Evolutionary conservation across 2,888 invertebrate genomes (phyloP).

Genomic region (Microctonus brassicae): DNA sequence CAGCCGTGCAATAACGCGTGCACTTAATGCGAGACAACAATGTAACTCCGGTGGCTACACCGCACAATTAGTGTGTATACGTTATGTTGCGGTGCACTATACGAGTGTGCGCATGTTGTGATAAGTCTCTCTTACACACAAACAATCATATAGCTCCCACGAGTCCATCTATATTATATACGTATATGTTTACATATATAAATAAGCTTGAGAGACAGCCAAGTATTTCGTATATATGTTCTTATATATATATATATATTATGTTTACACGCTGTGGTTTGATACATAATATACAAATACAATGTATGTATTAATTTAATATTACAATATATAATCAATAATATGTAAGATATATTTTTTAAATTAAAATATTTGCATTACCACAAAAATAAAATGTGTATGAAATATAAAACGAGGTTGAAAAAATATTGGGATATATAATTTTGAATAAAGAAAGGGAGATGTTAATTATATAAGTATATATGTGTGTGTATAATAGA

Average conservation of each 20-base stretch:
- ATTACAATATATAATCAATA: too few relatives aligned
- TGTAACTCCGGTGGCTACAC: slow-evolving; percentile 53
- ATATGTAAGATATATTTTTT: too few relatives aligned
- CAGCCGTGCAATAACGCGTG: slow-evolving; percentile 47
- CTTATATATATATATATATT: neutral
- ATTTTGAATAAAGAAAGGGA: too few relatives aligned
- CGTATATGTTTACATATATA: too few relatives aligned
- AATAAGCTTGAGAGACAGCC: neutral
- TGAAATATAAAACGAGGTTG: too few relatives aligned
- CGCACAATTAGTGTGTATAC: slow-evolving; percentile 56
- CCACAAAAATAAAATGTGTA: too few relatives aligned
- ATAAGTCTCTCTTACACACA: neutral
- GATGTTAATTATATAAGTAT: neutral
- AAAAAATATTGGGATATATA: too few relatives aligned
- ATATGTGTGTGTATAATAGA: neutral
- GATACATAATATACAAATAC: too few relatives aligned
- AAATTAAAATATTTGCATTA: too few relatives aligned
- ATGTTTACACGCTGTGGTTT: too few relatives aligned
- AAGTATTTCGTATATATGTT: neutral
- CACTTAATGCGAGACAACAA: slow-evolving; percentile 52
- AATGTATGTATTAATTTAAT: too few relatives aligned
- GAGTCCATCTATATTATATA: neutral
- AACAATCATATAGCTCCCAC: neutral
- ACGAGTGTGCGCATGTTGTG: neutral
- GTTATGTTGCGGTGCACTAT: slow-evolving; percentile 39